Base-by-base conservation (phyloP, 2,888 invertebrate genomes). In the Abscondita cerata region DNA sequence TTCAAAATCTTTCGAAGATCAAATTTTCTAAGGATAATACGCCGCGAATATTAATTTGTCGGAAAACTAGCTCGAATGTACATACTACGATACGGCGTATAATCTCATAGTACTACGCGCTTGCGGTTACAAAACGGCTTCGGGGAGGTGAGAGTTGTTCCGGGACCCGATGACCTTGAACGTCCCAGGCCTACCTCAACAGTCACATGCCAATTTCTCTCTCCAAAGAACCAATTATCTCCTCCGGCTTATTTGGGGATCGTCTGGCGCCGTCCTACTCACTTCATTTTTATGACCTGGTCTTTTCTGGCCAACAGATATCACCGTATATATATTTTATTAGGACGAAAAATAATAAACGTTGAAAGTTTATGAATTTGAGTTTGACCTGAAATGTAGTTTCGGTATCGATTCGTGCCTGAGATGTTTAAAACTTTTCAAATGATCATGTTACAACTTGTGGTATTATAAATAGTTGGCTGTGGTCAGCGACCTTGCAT, bases 101-200 rank as follows among this genome's bases (percentile, higher is more conserved):
- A 61, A 62, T 60, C 58, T 61, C 58, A 58, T 64, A 61, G 64
- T 64, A 64, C 58, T 64, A 64, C 64, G 56, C 40, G 54, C 58
- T 44, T 54, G 64, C 36, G 58, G 58, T 59, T 57, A 54, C 51
- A 52, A 44, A 50, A 53, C 34, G 46, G 52, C 61, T 62, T 52
- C 56, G 52, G 61, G 59, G 64, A 65, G 65, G 64, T 64, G 62
- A 60, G 62, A 67, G 67, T 58, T 61, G 74, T 76, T 76, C 76
- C 74, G 76, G 75, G 71, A 73, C 75, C 68, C 62, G 76, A 69
- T 75, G 76, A 73, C 77, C 77, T 77, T 77, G 76, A 76, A 76
- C 75, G 74, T 73, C 75, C 75, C 75, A 73, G 73, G 75, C 75
- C 74, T 75, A 74, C 73, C n/a, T 74, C 70, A 66, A 65, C 64